Conservation (phyloP, 2,113 vertebrate genomes). For the Rhinoderma darwinii region DNA sequence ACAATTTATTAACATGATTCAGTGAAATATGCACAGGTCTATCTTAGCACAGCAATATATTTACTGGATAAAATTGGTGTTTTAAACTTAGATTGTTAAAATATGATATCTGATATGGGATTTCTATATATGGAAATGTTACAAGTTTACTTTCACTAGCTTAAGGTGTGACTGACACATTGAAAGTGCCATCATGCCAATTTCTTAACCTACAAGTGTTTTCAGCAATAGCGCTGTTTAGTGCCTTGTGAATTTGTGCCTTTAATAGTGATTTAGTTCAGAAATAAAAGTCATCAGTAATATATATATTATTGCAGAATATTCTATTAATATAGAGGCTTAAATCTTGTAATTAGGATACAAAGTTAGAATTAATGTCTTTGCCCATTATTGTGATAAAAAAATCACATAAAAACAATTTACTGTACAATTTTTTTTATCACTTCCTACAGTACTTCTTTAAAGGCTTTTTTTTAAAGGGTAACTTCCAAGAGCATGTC, state of each 20-base stretch:
- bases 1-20: no score
- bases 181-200: background rate
- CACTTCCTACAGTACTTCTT: slow-evolving; percentile 5
- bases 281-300: slow-evolving; percentile 5
- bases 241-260: background rate
- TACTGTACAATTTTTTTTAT: background rate
- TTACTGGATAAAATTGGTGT: no score
- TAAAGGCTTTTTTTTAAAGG: background rate
- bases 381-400: background rate
- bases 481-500: background rate
- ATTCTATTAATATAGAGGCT: background rate
- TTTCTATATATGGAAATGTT: background rate
- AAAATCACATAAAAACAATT: background rate
- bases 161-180: background rate
- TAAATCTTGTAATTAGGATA: background rate
- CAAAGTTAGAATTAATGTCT: background rate
- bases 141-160: background rate
- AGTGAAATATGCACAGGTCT: no score
- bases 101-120: background rate
- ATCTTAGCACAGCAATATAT: no score
- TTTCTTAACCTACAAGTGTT: slow-evolving; percentile 9
- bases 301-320: background rate
- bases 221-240: background rate
- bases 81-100: no score
- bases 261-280: background rate